Conservation (phyloP, 2,797 vertebrate genomes). For the Aeoliscus strigatus region DNA sequence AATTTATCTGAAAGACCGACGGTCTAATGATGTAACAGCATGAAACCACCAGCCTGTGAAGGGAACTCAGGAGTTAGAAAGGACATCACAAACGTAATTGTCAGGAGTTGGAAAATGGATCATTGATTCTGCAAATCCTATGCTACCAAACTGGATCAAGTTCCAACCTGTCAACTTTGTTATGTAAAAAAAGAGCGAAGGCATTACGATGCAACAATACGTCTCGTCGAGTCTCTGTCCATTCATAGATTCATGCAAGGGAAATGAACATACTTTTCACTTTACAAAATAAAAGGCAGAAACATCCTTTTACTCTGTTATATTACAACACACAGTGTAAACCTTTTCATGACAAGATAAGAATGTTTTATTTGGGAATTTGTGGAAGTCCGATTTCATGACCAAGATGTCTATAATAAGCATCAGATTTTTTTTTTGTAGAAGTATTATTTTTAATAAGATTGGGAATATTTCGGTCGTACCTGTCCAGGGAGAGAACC, state of each 20-base stretch:
- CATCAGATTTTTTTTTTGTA: constrained; percentile 6
- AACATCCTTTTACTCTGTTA: neutral
- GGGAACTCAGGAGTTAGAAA: constrained; percentile 3
- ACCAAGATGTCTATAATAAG: constrained; percentile 4
- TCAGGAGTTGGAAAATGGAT: neutral
- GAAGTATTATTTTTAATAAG: constrained; percentile 1
- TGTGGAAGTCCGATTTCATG: constrained; percentile 7
- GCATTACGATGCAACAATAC: no score
- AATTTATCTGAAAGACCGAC: neutral
- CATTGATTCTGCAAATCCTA: constrained; percentile 12
- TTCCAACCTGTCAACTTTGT: no score
- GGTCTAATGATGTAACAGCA: constrained; percentile 1
- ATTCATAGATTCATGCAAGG: no score
- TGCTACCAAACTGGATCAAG: neutral
- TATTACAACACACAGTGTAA: constrained; percentile 3
- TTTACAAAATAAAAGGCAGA: neutral
- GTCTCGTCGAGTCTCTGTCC: no score
- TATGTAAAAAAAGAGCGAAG: no score
- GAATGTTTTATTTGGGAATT: neutral
- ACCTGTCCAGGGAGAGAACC: constrained; percentile 62
- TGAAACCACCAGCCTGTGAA: no score
- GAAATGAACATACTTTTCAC: no score
- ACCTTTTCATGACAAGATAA: constrained; percentile 6
- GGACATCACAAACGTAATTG: constrained; percentile 8
- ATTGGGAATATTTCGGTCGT: constrained; percentile 27